Base-by-base conservation (phyloP, 2,113 vertebrate species). In the Tachuris rubrigastra region DNA sequence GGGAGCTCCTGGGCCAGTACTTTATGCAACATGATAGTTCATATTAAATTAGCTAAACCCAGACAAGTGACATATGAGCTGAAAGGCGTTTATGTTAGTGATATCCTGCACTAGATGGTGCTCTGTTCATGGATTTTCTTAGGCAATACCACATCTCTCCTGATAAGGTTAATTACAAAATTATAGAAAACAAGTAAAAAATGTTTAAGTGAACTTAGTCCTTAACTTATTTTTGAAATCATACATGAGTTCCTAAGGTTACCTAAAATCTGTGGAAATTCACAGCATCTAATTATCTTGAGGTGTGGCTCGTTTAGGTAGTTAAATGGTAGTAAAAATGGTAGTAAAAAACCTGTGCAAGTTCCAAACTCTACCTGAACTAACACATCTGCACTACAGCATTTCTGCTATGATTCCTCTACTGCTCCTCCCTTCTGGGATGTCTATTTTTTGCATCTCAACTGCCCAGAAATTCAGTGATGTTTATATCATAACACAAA, bases 41-140 rank as follows among this genome's bases (percentile, higher is more conserved):
- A 37, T 60, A 91, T 56, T 46, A 82, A 56, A 85, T 75, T 84
- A 79, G 42, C 24, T 89, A 31, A 85, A 82, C 11, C 37, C 30
- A 35, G n/a, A 12, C 39, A 79, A 58, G 39, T 50, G 75, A 53
- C 60, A 55, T 27, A 65, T 3, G 31, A 96, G 37, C 37, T 65
- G 50, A 89, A 85, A 66, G 66, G n/a, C 80, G 82, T 80, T 92
- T 71, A 55, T 75, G 41, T 58, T 53, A 66, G 74, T 89, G 66
- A 75, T 49, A 94, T 27, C 16, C 85, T 4, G 39, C 95, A 94
- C 89, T 96, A 96, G 94, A 53, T 81, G 67, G 91, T 96, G 94
- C 87, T 87, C 91, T 95, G 66, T 35, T 85, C 28, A 6, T 82
- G 33, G 30, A 41, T 87, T 76, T 95, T 81, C 58, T 66, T 79